Evolutionary conservation across 2,797 vertebrate species (phyloP).

Genomic region (Gobio occitaniae): DNA sequence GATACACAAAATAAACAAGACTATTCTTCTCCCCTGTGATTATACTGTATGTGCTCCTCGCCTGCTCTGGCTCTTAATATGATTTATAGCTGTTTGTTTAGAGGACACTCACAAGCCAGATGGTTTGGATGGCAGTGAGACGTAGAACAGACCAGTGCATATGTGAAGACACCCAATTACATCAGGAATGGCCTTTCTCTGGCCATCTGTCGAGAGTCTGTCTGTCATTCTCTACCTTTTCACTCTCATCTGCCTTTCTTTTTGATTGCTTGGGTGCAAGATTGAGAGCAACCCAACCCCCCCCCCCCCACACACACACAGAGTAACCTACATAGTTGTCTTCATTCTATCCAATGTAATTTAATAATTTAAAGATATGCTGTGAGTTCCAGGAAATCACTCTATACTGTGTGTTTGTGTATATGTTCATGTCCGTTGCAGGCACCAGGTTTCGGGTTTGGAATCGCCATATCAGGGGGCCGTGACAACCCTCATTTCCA

Average conservation of each 20-base stretch:
- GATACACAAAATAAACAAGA: slow-evolving; percentile 6
- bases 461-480: slow-evolving; percentile 98
- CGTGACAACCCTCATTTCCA: slow-evolving; percentile 99
- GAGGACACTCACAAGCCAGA: slow-evolving; percentile 23
- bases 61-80: slow-evolving; percentile 29
- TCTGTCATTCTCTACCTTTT: slow-evolving; percentile 8
- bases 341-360: slow-evolving; percentile 21
- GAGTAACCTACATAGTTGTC: slow-evolving; percentile 24
- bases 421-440: slow-evolving; percentile 63
- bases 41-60: slow-evolving; percentile 25
- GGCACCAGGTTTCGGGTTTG: slow-evolving; percentile 99
- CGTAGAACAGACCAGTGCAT: neutral
- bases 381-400: slow-evolving; percentile 25
- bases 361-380: slow-evolving; percentile 31
- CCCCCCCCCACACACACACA: neutral
- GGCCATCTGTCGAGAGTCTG: slow-evolving; percentile 26
- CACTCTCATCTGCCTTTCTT: neutral
- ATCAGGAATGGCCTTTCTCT: slow-evolving; percentile 6
- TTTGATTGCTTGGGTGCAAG: slow-evolving; percentile 20
- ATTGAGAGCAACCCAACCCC: neutral
- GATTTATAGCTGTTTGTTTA: slow-evolving; percentile 24
- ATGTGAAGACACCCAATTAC: neutral
- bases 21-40: slow-evolving; percentile 16
- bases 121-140: slow-evolving; percentile 28
- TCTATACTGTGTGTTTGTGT: slow-evolving; percentile 19